Percentiles rank a stretch among this genome's conserved stretches.
Evolutionary conservation across 1,140 invertebrate species (phyloP).

Genomic region (Drosophila nasuta): DNA sequence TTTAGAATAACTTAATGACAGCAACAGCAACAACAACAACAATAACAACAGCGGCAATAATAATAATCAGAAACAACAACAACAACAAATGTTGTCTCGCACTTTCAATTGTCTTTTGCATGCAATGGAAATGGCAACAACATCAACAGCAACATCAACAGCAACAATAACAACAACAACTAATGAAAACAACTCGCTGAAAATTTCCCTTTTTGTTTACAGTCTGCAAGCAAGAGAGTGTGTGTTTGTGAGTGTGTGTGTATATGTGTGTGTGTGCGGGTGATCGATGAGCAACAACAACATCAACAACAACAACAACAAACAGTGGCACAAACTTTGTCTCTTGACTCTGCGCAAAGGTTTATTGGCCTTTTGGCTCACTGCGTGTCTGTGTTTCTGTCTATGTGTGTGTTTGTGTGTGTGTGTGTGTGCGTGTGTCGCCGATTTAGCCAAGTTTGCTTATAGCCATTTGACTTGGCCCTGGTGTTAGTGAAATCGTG

Average conservation of each 20-base stretch:
- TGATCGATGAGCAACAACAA: slow-evolving; percentile 73
- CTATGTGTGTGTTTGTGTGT: slow-evolving; percentile 25
- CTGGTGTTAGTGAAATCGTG: slow-evolving; percentile 76
- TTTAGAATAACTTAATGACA: slow-evolving; percentile 65
- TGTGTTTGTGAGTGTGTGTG: slow-evolving; percentile 16
- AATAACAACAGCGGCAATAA: slow-evolving; percentile 2
- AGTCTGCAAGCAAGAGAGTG: slow-evolving; percentile 5
- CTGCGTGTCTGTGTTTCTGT: slow-evolving; percentile 18
- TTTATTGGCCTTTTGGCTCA: slow-evolving; percentile 81
- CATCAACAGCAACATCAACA: slow-evolving; percentile 22
- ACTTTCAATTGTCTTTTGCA: slow-evolving; percentile 72
- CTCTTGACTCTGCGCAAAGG: slow-evolving; percentile 52
- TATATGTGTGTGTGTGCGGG: slow-evolving; percentile 41
- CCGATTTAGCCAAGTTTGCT: slow-evolving; percentile 70
- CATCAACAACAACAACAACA: slow-evolving; percentile 28
- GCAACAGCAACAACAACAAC: slow-evolving; percentile 29
- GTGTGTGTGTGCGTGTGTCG: slow-evolving; percentile 53
- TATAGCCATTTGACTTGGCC: slow-evolving; percentile 47
- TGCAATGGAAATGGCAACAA: slow-evolving; percentile 25
- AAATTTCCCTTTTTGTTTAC: slow-evolving; percentile 72
- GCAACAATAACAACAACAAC: slow-evolving; percentile 19
- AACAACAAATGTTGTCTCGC: slow-evolving; percentile 41
- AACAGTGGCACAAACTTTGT: slow-evolving; percentile 45
- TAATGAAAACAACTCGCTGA: slow-evolving; percentile 15
- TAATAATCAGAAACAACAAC: slow-evolving; percentile 13